Evolutionary conservation across 2,113 vertebrate genomes (phyloP).

Genomic region (Nyctereutes procyonoides): DNA sequence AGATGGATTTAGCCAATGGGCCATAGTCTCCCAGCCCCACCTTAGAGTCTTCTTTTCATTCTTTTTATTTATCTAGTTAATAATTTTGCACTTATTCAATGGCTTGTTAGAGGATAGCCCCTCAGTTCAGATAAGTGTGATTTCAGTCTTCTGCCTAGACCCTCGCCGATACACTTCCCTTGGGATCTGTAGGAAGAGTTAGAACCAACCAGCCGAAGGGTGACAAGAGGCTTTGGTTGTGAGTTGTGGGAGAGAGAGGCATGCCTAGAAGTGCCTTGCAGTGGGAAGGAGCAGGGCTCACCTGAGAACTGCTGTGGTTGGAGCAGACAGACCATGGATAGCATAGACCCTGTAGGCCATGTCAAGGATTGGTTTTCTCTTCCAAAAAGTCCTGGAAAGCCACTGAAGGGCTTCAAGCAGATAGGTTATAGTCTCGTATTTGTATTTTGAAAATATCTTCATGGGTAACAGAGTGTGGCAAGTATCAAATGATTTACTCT

Average conservation of each 20-base stretch:
- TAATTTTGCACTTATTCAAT: background rate
- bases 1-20: background rate
- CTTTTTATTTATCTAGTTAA: background rate
- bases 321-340: background rate
- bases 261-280: no score
- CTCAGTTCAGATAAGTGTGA: background rate
- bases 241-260: background rate
- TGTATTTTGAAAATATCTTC: constrained; percentile 37
- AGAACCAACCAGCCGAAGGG: background rate
- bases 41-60: background rate
- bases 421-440: background rate
- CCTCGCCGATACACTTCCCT: background rate
- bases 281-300: background rate
- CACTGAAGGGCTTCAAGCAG: background rate
- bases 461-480: background rate
- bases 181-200: background rate
- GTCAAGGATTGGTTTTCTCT: background rate
- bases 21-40: background rate
- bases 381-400: background rate
- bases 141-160: background rate
- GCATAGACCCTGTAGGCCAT: background rate
- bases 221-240: background rate
- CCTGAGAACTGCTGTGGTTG: background rate
- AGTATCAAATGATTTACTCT: background rate
- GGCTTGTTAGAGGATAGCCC: background rate